Evolutionary conservation across 2,113 vertebrate genomes (phyloP), one percentile per base, ranked within the genome.

Genomic region (Lepus europaeus): DNA sequence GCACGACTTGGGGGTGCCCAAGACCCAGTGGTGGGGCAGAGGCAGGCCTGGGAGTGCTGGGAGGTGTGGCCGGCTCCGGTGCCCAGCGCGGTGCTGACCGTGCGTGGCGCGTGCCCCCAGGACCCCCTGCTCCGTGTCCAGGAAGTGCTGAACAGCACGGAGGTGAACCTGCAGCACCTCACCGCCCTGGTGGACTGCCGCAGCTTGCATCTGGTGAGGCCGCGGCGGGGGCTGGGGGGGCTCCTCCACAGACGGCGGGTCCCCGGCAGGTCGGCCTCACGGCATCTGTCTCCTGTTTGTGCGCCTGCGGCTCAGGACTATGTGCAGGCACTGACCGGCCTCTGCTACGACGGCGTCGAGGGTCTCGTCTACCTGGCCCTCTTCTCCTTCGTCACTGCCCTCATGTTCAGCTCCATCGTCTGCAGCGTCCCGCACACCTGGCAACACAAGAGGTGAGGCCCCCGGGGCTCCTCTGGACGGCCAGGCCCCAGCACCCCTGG

Each of bases 351-450:
- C 1, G 99, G 99, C 31, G 98, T 99, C 69, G 99, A 99, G 98
- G 99, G 99, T 73, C 98, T 99, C 97, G 99, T 99, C 98, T 99
- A 99, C 98, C 98, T 99, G 97, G 98, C 99, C 74, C 98, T 99
- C 73, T 99, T 99, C 98, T 99, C 99, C 95, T 99, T 99, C 68
- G 98, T 99, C 98, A 99, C 99, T 0, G 99, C 99, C 5, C 99
- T 99, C 96, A 99, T 99, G 99, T 99, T 99, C 99, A 99, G 98
- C 98, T 99, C 99, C 16, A 98, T 99, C 17, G 98, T 99, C 92
- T 99, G 99, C 98, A 99, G 99, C 0, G 98, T 99, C 80, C 99
- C 99, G 0, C 99, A 99, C 97, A 99, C 99, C 87, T 99, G 99
- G 99, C 98, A 99, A 79, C 98, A 98, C 16, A 99, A 99, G 97